Conservation (phyloP, 1,140 invertebrate species). For the Cardiocondyla obscurior region DNA sequence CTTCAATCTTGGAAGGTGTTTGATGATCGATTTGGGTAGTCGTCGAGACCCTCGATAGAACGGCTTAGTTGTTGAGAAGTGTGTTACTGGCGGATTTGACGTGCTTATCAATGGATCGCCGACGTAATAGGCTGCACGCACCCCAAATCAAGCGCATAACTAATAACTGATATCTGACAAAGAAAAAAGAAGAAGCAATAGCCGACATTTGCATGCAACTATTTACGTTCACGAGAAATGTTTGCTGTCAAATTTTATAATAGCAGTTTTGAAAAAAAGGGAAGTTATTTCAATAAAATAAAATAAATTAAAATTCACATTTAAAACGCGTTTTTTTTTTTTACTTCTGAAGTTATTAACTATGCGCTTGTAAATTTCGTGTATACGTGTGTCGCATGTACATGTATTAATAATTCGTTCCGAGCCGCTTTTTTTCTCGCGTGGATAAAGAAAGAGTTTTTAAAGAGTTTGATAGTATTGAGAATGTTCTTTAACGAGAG, state of each 20-base stretch:
- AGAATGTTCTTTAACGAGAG: conserved; percentile 10
- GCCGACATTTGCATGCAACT: conserved; percentile 63
- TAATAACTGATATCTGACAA: conserved; percentile 78
- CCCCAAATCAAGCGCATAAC: conserved; percentile 77
- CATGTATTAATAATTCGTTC: too few relatives aligned
- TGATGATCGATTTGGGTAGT: conserved; percentile 77
- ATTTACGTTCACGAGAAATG: conserved; percentile 29
- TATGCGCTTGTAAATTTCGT: too few relatives aligned
- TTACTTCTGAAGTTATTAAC: too few relatives aligned
- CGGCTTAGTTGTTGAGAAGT: conserved; percentile 65
- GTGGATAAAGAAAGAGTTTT: too few relatives aligned
- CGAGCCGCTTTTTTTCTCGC: too few relatives aligned
- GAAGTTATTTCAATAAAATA: conserved; percentile 1
- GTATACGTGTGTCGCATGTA: too few relatives aligned
- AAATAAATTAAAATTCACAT: too few relatives aligned
- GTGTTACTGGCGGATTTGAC: conserved; percentile 82
- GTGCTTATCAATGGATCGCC: conserved; percentile 81
- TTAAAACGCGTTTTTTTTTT: too few relatives aligned
- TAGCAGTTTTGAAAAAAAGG: conserved; percentile 32
- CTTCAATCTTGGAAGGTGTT: conserved; percentile 75
- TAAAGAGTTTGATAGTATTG: neutral
- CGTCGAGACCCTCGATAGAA: conserved; percentile 67
- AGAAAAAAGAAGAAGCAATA: conserved; percentile 77
- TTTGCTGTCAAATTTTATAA: conserved; percentile 22
- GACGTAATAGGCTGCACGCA: conserved; percentile 79